Percentiles rank a stretch among this genome's conserved stretches.
Conservation (phyloP, 2,797 vertebrate genomes). For the Xiphorhynchus erythropygius region DNA sequence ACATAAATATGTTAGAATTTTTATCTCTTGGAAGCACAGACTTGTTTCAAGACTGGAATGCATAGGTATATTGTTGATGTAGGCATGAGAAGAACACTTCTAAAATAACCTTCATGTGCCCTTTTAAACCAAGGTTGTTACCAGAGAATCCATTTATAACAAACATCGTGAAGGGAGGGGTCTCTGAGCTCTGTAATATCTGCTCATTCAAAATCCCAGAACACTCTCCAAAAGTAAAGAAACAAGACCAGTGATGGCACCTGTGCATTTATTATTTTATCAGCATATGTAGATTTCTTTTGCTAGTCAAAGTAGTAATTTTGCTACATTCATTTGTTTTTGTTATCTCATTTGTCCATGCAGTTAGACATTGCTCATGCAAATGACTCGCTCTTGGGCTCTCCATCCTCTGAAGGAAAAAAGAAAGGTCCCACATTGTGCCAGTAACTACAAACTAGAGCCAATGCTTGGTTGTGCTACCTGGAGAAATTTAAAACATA, state of each 20-base stretch:
- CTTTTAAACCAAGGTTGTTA: not conserved
- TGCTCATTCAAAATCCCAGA: not conserved
- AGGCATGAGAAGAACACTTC: not conserved
- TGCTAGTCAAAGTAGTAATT: not conserved
- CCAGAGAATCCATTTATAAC: not conserved
- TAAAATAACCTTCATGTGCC: not conserved
- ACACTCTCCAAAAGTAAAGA: not conserved
- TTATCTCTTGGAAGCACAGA: not conserved
- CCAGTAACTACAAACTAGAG: not conserved
- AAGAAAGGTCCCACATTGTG: not conserved
- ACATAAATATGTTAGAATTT: not conserved
- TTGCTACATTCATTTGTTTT: not conserved
- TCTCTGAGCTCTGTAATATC: not conserved
- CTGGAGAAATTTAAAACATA: not conserved
- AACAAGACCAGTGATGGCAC: not conserved
- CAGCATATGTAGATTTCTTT: not conserved
- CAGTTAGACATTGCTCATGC: not conserved
- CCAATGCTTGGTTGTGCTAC: not conserved
- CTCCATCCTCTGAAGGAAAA: not conserved
- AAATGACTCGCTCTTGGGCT: not conserved
- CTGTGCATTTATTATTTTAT: not conserved
- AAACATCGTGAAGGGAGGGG: not conserved
- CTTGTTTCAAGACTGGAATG: not conserved
- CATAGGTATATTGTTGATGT: not conserved
- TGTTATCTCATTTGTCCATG: not conserved